Evolutionary conservation across 2,797 vertebrate genomes (phyloP), one percentile per base, ranked within the genome.

Genomic region (Botia kubotai): DNA sequence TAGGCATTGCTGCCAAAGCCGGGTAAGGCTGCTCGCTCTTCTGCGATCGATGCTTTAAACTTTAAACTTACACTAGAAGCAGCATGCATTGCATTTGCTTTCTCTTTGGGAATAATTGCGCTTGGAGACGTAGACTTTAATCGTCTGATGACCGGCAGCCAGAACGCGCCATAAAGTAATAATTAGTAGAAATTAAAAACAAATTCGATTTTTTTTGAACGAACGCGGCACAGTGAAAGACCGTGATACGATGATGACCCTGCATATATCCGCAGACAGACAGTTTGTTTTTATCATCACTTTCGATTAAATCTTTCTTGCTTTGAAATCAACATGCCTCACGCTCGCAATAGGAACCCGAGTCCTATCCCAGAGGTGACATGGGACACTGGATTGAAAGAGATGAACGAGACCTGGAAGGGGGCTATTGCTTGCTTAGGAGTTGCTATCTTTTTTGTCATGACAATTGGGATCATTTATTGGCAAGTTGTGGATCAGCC

Each of bases 341-440:
- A 95, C 89, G 90, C 91, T 89, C 93, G 94, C 87, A 93, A 93
- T 88, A 94, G 94, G 90, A 95, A 94, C 91, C 91, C 93, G 17
- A 96, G 93, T 87, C 92, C 92, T 84, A 93, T 95, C 88, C 94
- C 95, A 73, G 95, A 95, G 89, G 94, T 94, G 88, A 94, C 94
- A 87, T 95, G 95, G 95, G 95, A 95, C 88, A 86, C 94, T 68
- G 90, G 94, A 57, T 82, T 95, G 85, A 95, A 96, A 88, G 97
- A 98, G 92, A 96, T 96, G 95, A 96, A 96, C 82, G 96, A 97
- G 87, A 97, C 96, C 23, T 97, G 96, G 96, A 97, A 97, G 86
- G 96, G 96, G 10, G 95, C 95, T 1, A 87, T 97, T 11, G 97
- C 95, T 77, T 97, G 96, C 86, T 91, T 98, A 50, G 96, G 96